Evolutionary conservation across 2,113 vertebrate species (phyloP), one percentile per base, ranked within the genome.

Genomic region (Stigmatopora nigra): DNA sequence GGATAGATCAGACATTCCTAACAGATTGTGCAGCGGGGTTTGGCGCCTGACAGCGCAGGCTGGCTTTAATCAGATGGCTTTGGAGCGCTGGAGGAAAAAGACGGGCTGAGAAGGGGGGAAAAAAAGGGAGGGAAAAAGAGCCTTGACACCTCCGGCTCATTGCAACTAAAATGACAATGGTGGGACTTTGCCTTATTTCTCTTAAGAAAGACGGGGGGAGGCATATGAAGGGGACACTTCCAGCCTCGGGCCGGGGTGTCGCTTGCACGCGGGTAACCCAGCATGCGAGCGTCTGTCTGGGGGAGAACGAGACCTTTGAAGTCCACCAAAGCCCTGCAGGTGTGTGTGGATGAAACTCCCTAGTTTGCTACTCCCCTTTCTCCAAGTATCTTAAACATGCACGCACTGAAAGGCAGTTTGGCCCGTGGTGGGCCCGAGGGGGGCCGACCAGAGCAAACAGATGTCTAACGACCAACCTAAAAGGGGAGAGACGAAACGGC

Each of bases 401-500:
- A 78, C 72, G 57, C 79, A 67, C 82, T 88, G 78, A 76, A 82
- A 62, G 72, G 75, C 22, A 77, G 78, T 78, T 63, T 80, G 81
- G 64, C 72, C 77, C 17, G 15, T 70, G 59, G n/a, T 1, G 76
- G 83, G 81, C 13, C 45, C 15, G 19, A 31, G 61, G 61, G 8
- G 75, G 86, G 69, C 79, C 84, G 88, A 89, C 86, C 76, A 86
- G 84, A 88, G 84, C 87, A 86, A 91, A 90, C 90, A 91, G 90
- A 90, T 89, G 90, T 90, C 86, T 83, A 83, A 89, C 84, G 87
- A 84, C 85, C 65, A 79, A 84, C 85, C 83, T 86, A 78, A 82
- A 82, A 82, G 84, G 69, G 67, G 7, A 77, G 69, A 78, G 82
- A 77, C 25, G 77, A 80, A 85, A 85, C 84, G 83, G 63, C 82